phyloP scores from a whole-genome alignment of 1,140 invertebrate species.

The Lepidurus apus region DNA sequence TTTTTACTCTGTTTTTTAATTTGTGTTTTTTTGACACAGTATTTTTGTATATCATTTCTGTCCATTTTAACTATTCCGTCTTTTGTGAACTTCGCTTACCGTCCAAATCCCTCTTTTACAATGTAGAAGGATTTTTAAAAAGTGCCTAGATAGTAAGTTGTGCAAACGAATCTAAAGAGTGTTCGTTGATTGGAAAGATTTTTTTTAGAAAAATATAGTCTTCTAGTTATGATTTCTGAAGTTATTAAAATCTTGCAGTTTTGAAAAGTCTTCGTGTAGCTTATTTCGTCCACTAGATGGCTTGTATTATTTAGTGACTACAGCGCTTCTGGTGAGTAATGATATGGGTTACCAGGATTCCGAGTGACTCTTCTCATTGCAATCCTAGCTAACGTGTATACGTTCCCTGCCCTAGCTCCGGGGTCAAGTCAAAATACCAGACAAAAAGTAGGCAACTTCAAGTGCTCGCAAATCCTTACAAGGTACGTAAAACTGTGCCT shows the following conservation, averaged over 20 bases:
- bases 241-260: background rate
- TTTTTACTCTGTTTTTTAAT: background rate
- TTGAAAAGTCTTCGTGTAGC: background rate
- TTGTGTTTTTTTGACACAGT: background rate
- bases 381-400: constrained; percentile 1
- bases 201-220: background rate
- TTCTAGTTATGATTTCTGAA: background rate
- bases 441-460: background rate
- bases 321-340: constrained; percentile 3
- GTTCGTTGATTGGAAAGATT: background rate
- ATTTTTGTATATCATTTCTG: background rate
- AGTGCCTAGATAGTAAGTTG: background rate
- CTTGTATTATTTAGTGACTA: background rate
- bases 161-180: background rate
- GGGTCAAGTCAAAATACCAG: constrained; percentile 19
- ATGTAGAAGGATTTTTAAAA: background rate
- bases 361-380: constrained; percentile 4
- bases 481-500: background rate
- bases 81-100: background rate
- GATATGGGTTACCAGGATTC: background rate
- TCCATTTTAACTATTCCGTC: background rate
- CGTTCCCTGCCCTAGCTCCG: constrained; percentile 20
- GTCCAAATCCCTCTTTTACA: background rate
- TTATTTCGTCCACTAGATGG: background rate
- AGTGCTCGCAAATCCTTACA: background rate